A percentile compares a stretch with the other conserved stretches of the same genome.
phyloP scores from a whole-genome alignment of 37 sponge, comb jelly and placozoan genomes.

The Lycopodina hypogea region DNA sequence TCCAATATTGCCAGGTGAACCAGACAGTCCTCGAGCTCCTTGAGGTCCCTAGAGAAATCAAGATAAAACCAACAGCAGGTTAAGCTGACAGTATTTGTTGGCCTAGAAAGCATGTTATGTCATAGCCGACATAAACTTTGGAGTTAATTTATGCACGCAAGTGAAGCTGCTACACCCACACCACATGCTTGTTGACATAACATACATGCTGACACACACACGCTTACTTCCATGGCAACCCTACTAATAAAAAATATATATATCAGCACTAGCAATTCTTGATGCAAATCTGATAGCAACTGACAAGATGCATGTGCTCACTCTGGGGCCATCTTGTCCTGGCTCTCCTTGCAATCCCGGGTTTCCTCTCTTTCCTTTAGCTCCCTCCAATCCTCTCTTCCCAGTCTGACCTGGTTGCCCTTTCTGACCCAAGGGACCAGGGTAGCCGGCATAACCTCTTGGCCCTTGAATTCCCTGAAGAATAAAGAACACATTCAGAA shows the following conservation, averaged over 20 bases:
- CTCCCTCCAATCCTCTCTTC: constrained; percentile 33
- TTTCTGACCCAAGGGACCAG: constrained; percentile 59
- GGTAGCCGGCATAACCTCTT: constrained; percentile 64
- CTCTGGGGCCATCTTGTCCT: constrained; percentile 39
- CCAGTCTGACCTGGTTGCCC: constrained; percentile 54
- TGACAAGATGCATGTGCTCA: background rate
- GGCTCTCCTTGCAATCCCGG: constrained; percentile 50
- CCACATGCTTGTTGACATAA: no score
- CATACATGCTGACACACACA: no score
- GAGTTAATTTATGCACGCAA: no score
- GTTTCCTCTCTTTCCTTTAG: constrained; percentile 35
- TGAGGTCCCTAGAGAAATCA: constrained; percentile 56
- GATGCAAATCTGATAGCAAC: no score
- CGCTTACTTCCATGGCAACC: no score
- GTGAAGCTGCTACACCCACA: no score
- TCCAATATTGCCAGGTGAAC: constrained; percentile 53
- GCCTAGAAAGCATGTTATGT: no score
- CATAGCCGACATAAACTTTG: no score
- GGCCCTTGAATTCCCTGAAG: constrained; percentile 69
- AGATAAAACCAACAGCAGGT: background rate
- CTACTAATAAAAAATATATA: no score
- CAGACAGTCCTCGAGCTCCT: constrained; percentile 60
- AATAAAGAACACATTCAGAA: background rate
- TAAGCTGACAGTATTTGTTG: no score
- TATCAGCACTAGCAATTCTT: no score